Conservation (phyloP, 2,888 invertebrate genomes). For the Chalcosyrphus nemorum region DNA sequence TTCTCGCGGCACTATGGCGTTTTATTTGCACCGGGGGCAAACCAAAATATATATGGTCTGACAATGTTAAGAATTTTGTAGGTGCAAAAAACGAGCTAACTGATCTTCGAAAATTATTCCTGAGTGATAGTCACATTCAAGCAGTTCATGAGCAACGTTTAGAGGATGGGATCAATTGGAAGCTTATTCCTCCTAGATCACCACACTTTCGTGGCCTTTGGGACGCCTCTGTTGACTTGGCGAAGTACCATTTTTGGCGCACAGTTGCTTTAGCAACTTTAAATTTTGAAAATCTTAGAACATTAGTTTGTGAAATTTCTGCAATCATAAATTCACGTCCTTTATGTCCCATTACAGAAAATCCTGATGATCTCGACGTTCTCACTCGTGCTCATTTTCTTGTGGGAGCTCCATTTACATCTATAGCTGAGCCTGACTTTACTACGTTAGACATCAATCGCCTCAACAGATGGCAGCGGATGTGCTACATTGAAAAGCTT, state of each 20-base stretch:
- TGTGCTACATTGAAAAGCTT: slow-evolving; percentile 50
- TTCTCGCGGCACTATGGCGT: too few species aligned
- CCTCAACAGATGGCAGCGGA: slow-evolving; percentile 42
- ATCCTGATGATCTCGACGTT: slow-evolving; percentile 20
- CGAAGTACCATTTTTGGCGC: slow-evolving; percentile 56
- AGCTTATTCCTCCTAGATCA: slow-evolving; percentile 28
- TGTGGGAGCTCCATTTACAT: slow-evolving; percentile 27
- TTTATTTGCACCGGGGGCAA: background rate
- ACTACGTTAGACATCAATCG: too few species aligned
- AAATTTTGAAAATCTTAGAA: slow-evolving; percentile 51
- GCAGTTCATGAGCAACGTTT: background rate
- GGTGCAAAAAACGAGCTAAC: slow-evolving; percentile 19
- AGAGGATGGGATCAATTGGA: background rate
- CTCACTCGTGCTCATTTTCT: slow-evolving; percentile 12
- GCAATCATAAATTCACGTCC: slow-evolving; percentile 37
- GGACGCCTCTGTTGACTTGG: slow-evolving; percentile 55
- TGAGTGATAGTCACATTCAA: slow-evolving; percentile 46
- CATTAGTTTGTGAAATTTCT: slow-evolving; percentile 57
- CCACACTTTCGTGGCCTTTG: slow-evolving; percentile 45
- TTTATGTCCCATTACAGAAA: background rate
- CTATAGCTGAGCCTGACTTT: slow-evolving; percentile 61
- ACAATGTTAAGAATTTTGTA: background rate
- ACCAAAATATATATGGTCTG: background rate
- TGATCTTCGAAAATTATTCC: too few species aligned
- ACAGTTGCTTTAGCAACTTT: slow-evolving; percentile 34